Conservation (phyloP, 2,113 vertebrate species). For the Thunnus maccoyii region DNA sequence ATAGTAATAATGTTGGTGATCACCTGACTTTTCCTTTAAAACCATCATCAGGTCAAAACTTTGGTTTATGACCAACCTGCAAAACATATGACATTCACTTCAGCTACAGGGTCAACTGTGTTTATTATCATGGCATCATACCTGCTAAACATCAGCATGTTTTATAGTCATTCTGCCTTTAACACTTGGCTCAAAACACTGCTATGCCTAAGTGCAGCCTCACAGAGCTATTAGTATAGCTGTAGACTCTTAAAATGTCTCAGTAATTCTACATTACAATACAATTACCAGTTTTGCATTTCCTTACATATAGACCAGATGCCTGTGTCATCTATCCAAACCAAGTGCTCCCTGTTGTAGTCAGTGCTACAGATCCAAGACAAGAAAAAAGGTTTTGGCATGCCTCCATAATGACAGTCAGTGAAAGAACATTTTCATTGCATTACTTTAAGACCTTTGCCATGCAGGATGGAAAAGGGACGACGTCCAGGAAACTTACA, state of each 20-base stretch:
- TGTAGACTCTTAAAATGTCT: constrained; percentile 3
- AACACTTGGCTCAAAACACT: background rate
- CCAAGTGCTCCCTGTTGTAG: background rate
- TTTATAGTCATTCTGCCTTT: background rate
- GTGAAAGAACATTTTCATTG: constrained; percentile 54
- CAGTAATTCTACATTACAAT: constrained; percentile 9
- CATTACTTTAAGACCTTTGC: constrained; percentile 44
- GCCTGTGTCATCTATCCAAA: constrained; percentile 4
- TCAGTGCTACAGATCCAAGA: constrained; percentile 17
- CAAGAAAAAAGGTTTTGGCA: constrained; percentile 31
- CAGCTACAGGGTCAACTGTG: background rate
- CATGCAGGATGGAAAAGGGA: constrained; percentile 18
- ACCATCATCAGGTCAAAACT: too few relatives aligned
- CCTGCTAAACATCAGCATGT: background rate
- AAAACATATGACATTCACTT: background rate
- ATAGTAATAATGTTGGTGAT: background rate
- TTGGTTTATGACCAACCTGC: background rate
- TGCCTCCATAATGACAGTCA: constrained; percentile 18
- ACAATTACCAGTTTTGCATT: constrained; percentile 11
- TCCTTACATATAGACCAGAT: background rate
- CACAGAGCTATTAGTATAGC: background rate
- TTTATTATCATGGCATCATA: background rate
- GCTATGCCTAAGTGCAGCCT: background rate
- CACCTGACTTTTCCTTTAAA: background rate
- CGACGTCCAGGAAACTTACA: constrained; percentile 37